Percentiles rank a stretch among this genome's conserved stretches.
Evolutionary conservation across 2,797 vertebrate species (phyloP).

Genomic region (Poecile montanus): DNA sequence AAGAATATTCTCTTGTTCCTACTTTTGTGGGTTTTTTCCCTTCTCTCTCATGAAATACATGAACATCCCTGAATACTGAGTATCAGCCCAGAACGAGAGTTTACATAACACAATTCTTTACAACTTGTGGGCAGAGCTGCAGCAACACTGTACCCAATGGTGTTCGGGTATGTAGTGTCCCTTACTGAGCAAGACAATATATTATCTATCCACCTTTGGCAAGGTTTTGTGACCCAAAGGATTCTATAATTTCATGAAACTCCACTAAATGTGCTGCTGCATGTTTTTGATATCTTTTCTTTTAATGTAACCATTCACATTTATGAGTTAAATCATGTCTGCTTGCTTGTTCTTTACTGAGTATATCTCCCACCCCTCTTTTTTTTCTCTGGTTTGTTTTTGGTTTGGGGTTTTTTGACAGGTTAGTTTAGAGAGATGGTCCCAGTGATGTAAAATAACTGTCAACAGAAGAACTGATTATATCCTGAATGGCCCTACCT

Average conservation of each 20-base stretch:
- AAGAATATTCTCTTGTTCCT: not conserved
- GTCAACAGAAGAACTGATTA: not conserved
- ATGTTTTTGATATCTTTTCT: not conserved
- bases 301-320: not conserved
- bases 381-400: not conserved
- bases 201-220: not conserved
- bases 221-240: not conserved
- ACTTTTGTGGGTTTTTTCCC: not conserved
- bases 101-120: not conserved
- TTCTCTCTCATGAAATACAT: not conserved
- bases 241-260: not conserved
- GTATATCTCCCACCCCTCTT: not conserved
- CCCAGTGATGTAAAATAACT: not conserved
- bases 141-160: not conserved
- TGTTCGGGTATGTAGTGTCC: not conserved
- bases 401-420: accelerated
- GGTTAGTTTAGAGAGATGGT: not conserved
- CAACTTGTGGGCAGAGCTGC: not conserved
- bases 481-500: not conserved
- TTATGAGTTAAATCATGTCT: not conserved
- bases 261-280: not conserved
- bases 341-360: not conserved
- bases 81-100: not conserved
- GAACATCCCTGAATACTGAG: not conserved
- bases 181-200: not conserved